phyloP scores from a whole-genome alignment of 2,113 vertebrate genomes.

The Anoura caudifer region DNA sequence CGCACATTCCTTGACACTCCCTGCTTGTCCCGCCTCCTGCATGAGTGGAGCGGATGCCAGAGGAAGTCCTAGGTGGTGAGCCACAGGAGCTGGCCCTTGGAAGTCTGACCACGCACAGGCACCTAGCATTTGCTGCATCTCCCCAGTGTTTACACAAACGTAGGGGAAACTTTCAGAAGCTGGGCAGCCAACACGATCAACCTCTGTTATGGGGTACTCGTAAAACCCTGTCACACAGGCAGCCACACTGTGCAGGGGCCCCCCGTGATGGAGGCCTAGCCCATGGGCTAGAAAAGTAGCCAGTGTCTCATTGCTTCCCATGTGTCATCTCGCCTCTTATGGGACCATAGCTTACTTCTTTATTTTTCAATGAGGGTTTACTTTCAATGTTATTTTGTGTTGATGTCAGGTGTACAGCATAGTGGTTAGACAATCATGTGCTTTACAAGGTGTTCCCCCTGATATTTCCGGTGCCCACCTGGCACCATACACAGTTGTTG shows the following conservation, averaged over 20 bases:
- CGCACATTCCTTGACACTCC: background rate
- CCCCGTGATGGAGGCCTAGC: background rate
- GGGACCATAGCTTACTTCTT: background rate
- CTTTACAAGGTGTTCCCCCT: background rate
- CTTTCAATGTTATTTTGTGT: background rate
- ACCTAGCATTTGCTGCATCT: background rate
- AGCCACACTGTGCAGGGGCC: background rate
- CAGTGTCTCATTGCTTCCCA: background rate
- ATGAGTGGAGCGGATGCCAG: background rate
- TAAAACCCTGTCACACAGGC: background rate
- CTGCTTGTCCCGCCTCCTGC: background rate
- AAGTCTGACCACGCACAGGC: background rate
- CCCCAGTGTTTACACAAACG: background rate
- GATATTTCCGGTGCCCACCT: background rate
- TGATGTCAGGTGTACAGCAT: background rate
- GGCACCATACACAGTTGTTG: background rate
- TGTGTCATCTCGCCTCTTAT: background rate
- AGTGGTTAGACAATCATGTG: background rate
- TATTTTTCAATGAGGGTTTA: background rate
- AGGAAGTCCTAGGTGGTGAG: background rate
- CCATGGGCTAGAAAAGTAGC: background rate
- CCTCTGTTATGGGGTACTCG: background rate
- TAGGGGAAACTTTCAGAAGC: background rate
- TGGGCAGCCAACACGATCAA: background rate
- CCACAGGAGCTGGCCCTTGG: background rate